Conservation (phyloP, 1,140 invertebrate species). For the Eumaeus atala region DNA sequence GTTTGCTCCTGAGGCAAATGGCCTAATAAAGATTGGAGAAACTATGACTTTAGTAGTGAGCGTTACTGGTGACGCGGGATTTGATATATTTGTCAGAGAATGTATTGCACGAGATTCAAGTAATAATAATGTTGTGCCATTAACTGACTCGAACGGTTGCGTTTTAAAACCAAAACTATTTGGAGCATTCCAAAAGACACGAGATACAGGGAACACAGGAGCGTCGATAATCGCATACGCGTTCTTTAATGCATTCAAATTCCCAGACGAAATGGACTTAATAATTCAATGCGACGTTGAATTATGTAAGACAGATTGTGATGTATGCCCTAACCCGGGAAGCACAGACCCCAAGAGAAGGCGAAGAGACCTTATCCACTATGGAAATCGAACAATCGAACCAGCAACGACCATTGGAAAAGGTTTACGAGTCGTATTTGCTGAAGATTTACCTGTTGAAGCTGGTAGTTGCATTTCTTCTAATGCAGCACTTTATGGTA, state of each 20-base stretch:
- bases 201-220: slow-evolving; percentile 82
- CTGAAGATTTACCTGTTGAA: slow-evolving; percentile 75
- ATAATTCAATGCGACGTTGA: slow-evolving; percentile 90
- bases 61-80: slow-evolving; percentile 85
- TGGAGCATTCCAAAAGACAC: slow-evolving; percentile 86
- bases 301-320: slow-evolving; percentile 87
- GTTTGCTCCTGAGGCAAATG: slow-evolving; percentile 83
- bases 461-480: slow-evolving; percentile 61
- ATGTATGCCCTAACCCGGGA: slow-evolving; percentile 80
- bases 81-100: slow-evolving; percentile 86
- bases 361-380: slow-evolving; percentile 66
- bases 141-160: slow-evolving; percentile 87
- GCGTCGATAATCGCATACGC: slow-evolving; percentile 87
- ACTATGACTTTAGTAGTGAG: slow-evolving; percentile 87
- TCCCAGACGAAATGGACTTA: slow-evolving; percentile 90
- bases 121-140: slow-evolving; percentile 77
- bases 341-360: slow-evolving; percentile 80
- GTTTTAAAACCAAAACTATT: slow-evolving; percentile 88
- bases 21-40: slow-evolving; percentile 88
- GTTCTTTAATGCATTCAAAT: slow-evolving; percentile 90
- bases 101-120: slow-evolving; percentile 83
- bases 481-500: slow-evolving; percentile 61
- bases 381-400: slow-evolving; percentile 68
- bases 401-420: slow-evolving; percentile 77
- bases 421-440: slow-evolving; percentile 79